Base-by-base conservation (phyloP, 1,140 invertebrate genomes). In the Drosophila subobscura region DNA sequence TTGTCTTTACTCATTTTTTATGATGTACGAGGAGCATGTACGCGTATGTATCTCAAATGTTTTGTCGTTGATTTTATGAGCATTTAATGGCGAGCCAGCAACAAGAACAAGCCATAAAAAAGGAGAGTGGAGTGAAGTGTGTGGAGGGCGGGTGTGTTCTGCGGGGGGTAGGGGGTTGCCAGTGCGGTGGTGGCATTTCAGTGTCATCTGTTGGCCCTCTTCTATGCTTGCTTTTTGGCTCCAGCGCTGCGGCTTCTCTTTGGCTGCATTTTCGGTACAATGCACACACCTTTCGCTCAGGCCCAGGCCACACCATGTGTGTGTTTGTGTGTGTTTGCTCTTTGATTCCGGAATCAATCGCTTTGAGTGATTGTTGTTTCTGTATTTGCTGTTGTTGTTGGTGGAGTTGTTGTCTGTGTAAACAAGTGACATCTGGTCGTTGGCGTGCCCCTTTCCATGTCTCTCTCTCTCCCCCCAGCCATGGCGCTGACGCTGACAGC, bases 361-460 rank as follows among this genome's bases (percentile, higher is more conserved):
- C 52, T 61, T 44, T 10, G 40, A 70, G 54, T 68, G 66, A 40
- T 42, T 72, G 66, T 51, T 65, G 51, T 47, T 66, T 47, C 33
- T 52, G 16, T 37, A 25, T 23, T 52, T 64, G 66, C 33, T 46
- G 42, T 57, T 52, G 57, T 47, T 46, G 59, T 50, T 76, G 65
- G 46, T 68, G 33, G 3, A 12, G 58, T 33, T 47, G 56, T 51
- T 77, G 66, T 55, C 46, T 72, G 77, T 54, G 77, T 71, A 85
- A 85, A 85, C 81, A 85, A 85, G 65, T 86, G 81, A 85, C 81
- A 85, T 85, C 81, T 85, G 81, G 74, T 51, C 77, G 57, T 54
- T 50, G 41, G 14, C 27, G 5, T 2, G 8, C 25, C 12, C 47
- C 46, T 20, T 8, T 5, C 3, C 22, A 22, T 8, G 5, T 46